Base-by-base conservation (phyloP, 2,888 invertebrate species). In the Syrphus vitripennis region DNA sequence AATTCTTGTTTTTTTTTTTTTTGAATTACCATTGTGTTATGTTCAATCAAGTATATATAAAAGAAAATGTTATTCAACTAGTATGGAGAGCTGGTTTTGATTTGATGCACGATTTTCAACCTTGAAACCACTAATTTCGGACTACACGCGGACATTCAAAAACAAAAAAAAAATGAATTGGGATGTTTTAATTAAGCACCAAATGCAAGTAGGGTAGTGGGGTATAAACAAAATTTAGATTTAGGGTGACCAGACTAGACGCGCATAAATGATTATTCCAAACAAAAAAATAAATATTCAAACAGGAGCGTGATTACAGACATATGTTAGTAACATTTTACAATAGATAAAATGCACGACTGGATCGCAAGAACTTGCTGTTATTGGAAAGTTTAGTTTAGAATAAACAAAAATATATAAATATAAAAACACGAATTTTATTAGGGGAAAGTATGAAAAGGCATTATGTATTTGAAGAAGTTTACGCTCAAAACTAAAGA, bases 21-120 rank as follows among this genome's bases (percentile, higher is more conserved):
- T 50, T n/a, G 14, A 67, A 67, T 67, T 48, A 67, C n/a, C 48
- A 67, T 67, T 50, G 5, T 31, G 10, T 48, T 50, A 21, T 67
- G 34, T 34, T 34, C 34, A 50, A 50, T 50, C 67, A 50, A 50
- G 29, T 67, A 2, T 14, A 7, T 59, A 19, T 6, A 21, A 21
- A 19, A 34, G 21, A 31, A 65, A 31, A 42, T 67, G 21, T 14
- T 16, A 67, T n/a, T n/a, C n/a, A n/a, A n/a, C n/a, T n/a, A n/a
- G n/a, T n/a, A 67, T 50, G 12, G 19, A 31, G 19, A 65, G 31
- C 21, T 34, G 34, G 34, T 50, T 45, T 19, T 24, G 0, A 0
- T 21, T 59, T 24, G 42, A 45, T 67, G 48, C 12, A n/a, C n/a
- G 42, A 63, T 42, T 34, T 21, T 34, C 12, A 50, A 50, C 67